These are phyloP conservation scores for Calyptommatus sinebrachiatus DNA, from an alignment of 2,113 vertebrate species.

Conservation along the genomic window DNA sequence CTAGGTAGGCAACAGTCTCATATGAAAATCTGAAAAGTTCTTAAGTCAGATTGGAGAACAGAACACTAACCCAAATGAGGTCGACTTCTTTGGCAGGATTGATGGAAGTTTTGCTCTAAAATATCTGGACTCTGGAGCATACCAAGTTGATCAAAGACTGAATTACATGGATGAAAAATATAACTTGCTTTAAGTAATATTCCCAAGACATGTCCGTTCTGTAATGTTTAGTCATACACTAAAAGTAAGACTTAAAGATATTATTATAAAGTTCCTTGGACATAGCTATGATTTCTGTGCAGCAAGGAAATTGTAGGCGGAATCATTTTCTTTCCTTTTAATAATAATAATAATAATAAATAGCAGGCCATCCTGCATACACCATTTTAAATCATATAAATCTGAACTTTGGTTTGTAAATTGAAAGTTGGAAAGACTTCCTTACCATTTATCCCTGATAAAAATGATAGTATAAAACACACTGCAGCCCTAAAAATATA, in stretches of 20 bases:
- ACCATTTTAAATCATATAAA: slow-evolving; percentile 59
- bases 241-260: background rate
- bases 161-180: background rate
- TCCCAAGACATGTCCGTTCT: background rate
- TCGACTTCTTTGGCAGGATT: background rate
- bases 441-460: slow-evolving; percentile 48
- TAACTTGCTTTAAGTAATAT: background rate
- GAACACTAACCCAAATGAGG: too few relatives aligned
- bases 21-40: too few relatives aligned
- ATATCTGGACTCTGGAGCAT: background rate
- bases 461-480: slow-evolving; percentile 43
- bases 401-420: slow-evolving; percentile 52
- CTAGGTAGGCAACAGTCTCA: too few relatives aligned
- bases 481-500: slow-evolving; percentile 22
- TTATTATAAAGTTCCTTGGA: background rate
- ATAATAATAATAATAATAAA: slow-evolving; percentile 43
- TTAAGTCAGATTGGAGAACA: too few relatives aligned
- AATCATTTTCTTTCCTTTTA: slow-evolving; percentile 10
- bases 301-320: background rate
- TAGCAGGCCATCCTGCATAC: slow-evolving; percentile 42
- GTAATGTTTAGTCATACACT: too few relatives aligned
- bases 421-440: slow-evolving; percentile 30
- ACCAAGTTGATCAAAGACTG: background rate
- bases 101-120: background rate
- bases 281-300: background rate